Conservation (phyloP, 2,113 vertebrate species). For the Silurus asotus region DNA sequence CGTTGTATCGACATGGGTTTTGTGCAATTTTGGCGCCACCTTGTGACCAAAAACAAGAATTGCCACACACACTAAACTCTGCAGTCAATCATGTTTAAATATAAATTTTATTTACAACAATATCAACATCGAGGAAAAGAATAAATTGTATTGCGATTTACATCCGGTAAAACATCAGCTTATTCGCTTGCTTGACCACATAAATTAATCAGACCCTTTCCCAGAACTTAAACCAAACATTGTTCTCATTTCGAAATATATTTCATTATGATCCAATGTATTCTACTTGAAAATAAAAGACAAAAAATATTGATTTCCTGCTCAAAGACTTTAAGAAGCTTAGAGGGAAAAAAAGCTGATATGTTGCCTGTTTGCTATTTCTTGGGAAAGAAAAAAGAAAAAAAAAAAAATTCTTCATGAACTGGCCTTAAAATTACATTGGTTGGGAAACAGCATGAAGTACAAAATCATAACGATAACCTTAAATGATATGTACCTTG, state of each 20-base stretch:
- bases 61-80: not conserved
- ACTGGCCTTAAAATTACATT: conserved; percentile 53
- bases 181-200: conserved; percentile 61
- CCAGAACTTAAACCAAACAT: conserved; percentile 47
- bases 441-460: conserved; percentile 49
- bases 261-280: conserved; percentile 63
- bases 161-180: conserved; percentile 77
- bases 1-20: not conserved
- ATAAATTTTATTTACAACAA: conserved; percentile 99
- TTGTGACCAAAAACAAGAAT: conserved; percentile 22
- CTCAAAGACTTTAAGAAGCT: conserved; percentile 49
- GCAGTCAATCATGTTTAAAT: conserved; percentile 80
- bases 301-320: conserved; percentile 60
- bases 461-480: conserved; percentile 61
- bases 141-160: conserved; percentile 80
- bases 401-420: conserved; percentile 39
- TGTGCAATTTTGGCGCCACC: conserved; percentile 40
- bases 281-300: conserved; percentile 59
- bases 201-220: conserved; percentile 53
- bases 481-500: conserved; percentile 68
- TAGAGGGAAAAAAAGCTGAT: conserved; percentile 59
- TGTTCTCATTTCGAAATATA: conserved; percentile 58
- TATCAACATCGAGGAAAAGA: conserved; percentile 85
- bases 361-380: conserved; percentile 60
- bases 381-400: conserved; percentile 46